Evolutionary conservation across 2,113 vertebrate genomes (phyloP), one percentile per base, ranked within the genome.

Genomic region (Indicator maculatus): DNA sequence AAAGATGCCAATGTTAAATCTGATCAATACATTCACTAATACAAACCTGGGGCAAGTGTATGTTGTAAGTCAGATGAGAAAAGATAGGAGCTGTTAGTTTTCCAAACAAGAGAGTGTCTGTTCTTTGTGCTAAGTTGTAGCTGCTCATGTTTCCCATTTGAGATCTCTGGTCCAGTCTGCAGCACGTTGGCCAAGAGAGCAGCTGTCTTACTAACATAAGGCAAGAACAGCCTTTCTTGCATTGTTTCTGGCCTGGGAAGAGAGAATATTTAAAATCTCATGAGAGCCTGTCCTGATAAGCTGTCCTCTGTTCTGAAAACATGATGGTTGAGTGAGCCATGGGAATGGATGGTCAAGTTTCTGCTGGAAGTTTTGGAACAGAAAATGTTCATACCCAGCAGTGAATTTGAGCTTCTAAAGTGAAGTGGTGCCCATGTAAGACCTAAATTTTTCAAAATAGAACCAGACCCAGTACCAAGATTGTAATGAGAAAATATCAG

Each of bases 221-320:
- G 47, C 65, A 93, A 14, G 45, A 94, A 83, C 56, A 85, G 47
- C 36, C 67, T 87, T 61, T 64, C 41, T 50, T 63, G 63, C 13
- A 47, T 0, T 36, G 45, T 71, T 83, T 84, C 72, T 95, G 73
- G n/a, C 31, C 69, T 90, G 76, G 47, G 5, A 38, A 70, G n/a
- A 84, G 69, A 72, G 45, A 75, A 77, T 86, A 71, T 59, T 88
- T 79, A 38, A 91, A 89, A 74, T 74, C 88, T 88, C 92, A 33
- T 7, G 72, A 45, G 88, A 5, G 12, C 65, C 83, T 88, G 72
- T 86, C 44, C 90, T 90, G 77, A 71, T 73, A 74, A 95, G 41
- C 38, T 90, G 17, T 90, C 23, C 38, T 90, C 60, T 86, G 56
- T 47, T 86, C 63, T 30, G 67, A 63, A 52, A 82, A 78, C 3